A percentile compares a stretch with the other conserved stretches of the same genome.
phyloP scores from a whole-genome alignment of 2,113 vertebrate species.

The Papio anubis region DNA sequence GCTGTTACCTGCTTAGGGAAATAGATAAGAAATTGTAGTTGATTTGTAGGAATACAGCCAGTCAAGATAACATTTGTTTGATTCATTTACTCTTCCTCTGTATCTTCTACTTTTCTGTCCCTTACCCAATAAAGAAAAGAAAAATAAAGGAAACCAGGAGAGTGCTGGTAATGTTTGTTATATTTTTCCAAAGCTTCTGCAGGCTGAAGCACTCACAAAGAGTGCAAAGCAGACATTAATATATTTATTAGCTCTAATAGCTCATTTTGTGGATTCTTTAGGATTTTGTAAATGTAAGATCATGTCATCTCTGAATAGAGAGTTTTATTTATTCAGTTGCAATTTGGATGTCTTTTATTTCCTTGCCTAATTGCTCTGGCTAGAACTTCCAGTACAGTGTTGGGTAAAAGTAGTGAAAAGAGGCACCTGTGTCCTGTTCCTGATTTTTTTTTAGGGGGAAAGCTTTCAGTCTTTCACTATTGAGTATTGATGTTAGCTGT shows the following conservation, averaged over 20 bases:
- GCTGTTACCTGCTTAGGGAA: background rate
- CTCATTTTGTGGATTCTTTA: background rate
- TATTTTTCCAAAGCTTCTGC: background rate
- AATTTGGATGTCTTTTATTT: conserved; percentile 11
- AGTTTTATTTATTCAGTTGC: background rate
- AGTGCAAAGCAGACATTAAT: background rate
- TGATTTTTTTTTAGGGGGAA: background rate
- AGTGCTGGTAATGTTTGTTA: background rate
- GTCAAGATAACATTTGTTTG: background rate
- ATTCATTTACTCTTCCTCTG: background rate
- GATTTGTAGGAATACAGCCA: background rate
- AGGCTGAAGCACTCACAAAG: background rate
- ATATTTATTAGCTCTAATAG: background rate
- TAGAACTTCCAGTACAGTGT: background rate
- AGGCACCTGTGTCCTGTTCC: background rate
- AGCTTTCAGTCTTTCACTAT: background rate
- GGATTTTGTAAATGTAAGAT: background rate
- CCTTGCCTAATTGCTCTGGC: background rate
- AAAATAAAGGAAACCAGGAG: background rate
- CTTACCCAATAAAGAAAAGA: background rate
- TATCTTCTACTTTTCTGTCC: background rate
- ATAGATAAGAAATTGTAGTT: background rate
- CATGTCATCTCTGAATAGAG: background rate
- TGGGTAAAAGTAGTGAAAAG: background rate
- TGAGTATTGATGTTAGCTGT: background rate